Percentiles rank a stretch among this genome's conserved stretches.
These are phyloP conservation scores for Megalops cyprinoides DNA, from an alignment of 2,797 vertebrate genomes.

Conservation along the genomic window DNA sequence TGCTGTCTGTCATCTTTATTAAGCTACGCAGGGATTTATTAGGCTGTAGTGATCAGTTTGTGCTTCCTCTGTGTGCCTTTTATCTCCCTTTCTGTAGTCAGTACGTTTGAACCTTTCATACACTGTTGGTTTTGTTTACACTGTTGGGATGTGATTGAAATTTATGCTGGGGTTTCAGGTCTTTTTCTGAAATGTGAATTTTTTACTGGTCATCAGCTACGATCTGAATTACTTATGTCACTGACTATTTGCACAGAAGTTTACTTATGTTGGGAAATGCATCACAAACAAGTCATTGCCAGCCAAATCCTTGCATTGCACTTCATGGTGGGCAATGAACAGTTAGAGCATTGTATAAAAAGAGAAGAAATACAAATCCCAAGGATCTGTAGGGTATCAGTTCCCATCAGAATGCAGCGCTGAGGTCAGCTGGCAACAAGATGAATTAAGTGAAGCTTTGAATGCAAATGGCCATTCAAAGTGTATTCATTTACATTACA, in stretches of 20 bases:
- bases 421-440: background rate
- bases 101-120: too few relatives aligned
- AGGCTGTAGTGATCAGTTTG: too few relatives aligned
- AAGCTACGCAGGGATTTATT: too few relatives aligned
- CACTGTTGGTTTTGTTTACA: too few relatives aligned
- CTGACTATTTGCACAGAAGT: background rate
- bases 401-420: background rate
- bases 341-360: background rate
- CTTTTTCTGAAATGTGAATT: too few relatives aligned
- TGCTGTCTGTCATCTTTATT: too few relatives aligned
- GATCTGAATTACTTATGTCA: background rate
- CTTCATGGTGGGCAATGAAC: background rate
- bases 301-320: too few relatives aligned
- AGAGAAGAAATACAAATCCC: background rate
- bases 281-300: background rate
- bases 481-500: too few relatives aligned
- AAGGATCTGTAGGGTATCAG: background rate
- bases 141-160: too few relatives aligned
- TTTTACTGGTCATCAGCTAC: background rate
- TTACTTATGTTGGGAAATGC: background rate
- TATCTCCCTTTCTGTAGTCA: too few relatives aligned
- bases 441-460: background rate
- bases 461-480: background rate
- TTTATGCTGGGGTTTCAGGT: too few relatives aligned
- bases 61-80: too few relatives aligned